phyloP scores from a whole-genome alignment of 2,888 invertebrate species.

The Ectemnius cavifrons region DNA sequence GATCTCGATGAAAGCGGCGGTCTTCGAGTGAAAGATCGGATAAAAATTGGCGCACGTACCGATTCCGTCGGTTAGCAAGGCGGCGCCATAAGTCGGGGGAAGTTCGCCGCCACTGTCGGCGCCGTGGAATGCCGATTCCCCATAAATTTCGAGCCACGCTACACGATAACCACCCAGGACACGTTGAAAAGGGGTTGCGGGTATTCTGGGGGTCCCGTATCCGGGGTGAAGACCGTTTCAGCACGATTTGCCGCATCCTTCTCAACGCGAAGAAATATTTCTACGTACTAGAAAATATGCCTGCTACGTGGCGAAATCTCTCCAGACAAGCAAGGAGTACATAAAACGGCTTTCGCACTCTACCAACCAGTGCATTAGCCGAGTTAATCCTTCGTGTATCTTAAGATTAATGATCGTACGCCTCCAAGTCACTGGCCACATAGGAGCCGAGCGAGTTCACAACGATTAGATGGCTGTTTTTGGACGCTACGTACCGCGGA shows the following conservation, averaged over 20 bases:
- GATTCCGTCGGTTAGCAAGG: constrained; percentile 39
- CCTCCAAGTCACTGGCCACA: no score
- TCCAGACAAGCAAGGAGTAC: no score
- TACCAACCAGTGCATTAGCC: no score
- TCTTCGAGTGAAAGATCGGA: constrained; percentile 67
- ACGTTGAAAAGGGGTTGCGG: constrained; percentile 12
- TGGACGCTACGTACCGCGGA: no score
- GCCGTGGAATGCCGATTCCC: constrained; percentile 44
- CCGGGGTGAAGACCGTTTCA: background rate
- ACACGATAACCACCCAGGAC: constrained; percentile 30
- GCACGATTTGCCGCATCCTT: constrained; percentile 1
- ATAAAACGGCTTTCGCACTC: no score
- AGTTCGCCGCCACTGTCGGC: constrained; percentile 12
- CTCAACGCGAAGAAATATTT: background rate
- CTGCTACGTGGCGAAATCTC: no score
- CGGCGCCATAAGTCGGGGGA: constrained; percentile 39
- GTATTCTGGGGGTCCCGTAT: background rate
- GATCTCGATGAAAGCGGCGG: constrained; percentile 29
- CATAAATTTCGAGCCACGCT: constrained; percentile 43
- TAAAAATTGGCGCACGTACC: constrained; percentile 71
- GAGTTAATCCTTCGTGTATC: no score
- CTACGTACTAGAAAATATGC: background rate
- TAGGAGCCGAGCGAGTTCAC: no score
- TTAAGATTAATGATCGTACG: no score
- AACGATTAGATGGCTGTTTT: no score